Conservation (phyloP, 2,113 vertebrate species). For the Aythya baeri region DNA sequence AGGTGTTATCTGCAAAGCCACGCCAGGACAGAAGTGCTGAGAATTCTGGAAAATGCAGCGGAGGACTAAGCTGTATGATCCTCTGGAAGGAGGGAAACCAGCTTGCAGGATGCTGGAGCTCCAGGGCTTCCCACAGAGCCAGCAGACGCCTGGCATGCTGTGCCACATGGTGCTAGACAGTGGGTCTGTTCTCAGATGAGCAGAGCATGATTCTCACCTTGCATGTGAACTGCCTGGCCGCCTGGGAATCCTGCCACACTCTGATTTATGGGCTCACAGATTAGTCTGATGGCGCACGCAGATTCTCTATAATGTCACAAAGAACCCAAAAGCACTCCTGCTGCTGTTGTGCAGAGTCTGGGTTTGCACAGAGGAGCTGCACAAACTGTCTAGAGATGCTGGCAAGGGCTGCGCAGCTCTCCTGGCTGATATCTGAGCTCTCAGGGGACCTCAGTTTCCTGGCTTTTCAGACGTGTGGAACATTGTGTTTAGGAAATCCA, state of each 20-base stretch:
- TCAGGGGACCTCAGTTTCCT: neutral
- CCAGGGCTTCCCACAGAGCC: neutral
- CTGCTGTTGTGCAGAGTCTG: neutral
- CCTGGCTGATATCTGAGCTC: neutral
- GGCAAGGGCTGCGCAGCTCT: neutral
- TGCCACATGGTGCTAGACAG: neutral
- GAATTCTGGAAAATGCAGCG: neutral
- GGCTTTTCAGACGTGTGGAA: neutral
- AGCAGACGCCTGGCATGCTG: neutral
- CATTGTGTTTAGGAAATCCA: neutral
- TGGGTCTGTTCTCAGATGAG: neutral
- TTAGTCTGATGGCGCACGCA: rapidly evolving
- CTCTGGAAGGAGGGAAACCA: neutral
- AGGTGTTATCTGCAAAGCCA: neutral
- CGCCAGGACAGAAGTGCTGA: neutral
- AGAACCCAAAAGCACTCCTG: neutral
- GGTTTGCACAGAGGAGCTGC: neutral
- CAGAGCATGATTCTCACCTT: neutral
- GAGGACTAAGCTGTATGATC: neutral
- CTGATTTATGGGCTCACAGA: neutral
- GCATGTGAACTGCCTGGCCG: neutral
- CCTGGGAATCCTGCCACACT: neutral
- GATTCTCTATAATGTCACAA: neutral
- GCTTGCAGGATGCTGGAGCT: neutral
- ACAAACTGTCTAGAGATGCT: neutral